phyloP scores from a whole-genome alignment of 2,797 vertebrate genomes.

The Sparus aurata region DNA sequence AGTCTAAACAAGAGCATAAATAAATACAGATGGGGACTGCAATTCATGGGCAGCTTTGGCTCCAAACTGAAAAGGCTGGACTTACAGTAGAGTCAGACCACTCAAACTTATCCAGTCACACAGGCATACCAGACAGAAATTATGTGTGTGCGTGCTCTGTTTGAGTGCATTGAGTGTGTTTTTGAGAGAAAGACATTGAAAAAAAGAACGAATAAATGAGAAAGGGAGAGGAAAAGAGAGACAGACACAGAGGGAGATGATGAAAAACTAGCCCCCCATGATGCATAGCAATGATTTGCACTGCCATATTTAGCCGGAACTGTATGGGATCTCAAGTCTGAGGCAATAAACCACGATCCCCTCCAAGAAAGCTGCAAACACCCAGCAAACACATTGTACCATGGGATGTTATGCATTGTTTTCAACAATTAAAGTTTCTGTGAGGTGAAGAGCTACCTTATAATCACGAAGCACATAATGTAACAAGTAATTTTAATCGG shows the following conservation, averaged over 20 bases:
- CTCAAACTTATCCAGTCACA: slow-evolving; percentile 35
- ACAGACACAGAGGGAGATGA: slow-evolving; percentile 31
- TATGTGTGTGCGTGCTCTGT: slow-evolving; percentile 7
- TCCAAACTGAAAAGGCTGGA: slow-evolving; percentile 50
- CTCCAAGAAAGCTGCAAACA: slow-evolving; percentile 36
- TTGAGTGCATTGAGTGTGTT: slow-evolving; percentile 9
- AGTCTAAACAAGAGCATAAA: slow-evolving; percentile 80
- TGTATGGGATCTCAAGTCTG: slow-evolving; percentile 41
- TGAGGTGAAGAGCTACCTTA: background rate
- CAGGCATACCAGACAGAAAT: slow-evolving; percentile 17
- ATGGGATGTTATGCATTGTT: slow-evolving; percentile 14
- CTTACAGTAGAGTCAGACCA: slow-evolving; percentile 59
- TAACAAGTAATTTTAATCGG: slow-evolving; percentile 13
- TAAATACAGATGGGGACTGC: slow-evolving; percentile 78
- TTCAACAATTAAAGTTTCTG: background rate
- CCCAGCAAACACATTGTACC: slow-evolving; percentile 41
- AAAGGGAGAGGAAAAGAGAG: slow-evolving; percentile 1
- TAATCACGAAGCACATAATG: background rate
- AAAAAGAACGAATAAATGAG: slow-evolving; percentile 17
- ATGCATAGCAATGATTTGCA: slow-evolving; percentile 57
- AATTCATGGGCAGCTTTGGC: slow-evolving; percentile 57
- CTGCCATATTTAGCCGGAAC: slow-evolving; percentile 55
- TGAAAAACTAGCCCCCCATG: slow-evolving; percentile 34
- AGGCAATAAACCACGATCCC: slow-evolving; percentile 45
- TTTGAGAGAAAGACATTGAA: slow-evolving; percentile 8